These are phyloP conservation scores for Bufo bufo DNA, from an alignment of 2,113 vertebrate species.

Conservation along the genomic window DNA sequence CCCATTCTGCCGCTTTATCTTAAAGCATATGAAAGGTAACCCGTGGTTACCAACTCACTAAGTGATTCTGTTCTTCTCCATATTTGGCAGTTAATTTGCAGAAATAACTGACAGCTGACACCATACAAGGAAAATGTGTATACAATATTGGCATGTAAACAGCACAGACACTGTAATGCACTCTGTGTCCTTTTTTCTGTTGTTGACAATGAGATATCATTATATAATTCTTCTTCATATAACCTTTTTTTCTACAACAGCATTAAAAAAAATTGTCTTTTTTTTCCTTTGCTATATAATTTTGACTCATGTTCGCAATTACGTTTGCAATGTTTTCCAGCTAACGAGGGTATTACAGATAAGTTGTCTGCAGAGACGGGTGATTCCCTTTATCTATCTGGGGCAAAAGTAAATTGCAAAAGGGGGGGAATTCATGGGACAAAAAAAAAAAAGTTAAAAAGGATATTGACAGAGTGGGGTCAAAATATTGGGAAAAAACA, in stretches of 20 bases:
- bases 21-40: conserved; percentile 96
- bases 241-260: conserved; percentile 99
- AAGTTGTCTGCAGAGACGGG: conserved; percentile 77
- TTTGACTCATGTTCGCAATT: conserved; percentile 84
- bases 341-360: conserved; percentile 91
- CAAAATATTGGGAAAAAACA: too few species aligned
- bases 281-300: conserved; percentile 76
- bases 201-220: conserved; percentile 97
- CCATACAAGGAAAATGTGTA: conserved; percentile 89
- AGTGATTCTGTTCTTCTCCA: conserved; percentile 90
- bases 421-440: conserved; percentile 1
- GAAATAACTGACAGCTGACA: conserved; percentile 99
- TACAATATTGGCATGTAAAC: conserved; percentile 99
- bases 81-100: conserved; percentile 98
- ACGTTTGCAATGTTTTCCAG: conserved; percentile 83
- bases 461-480: neutral
- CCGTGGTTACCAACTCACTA: conserved; percentile 93
- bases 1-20: conserved; percentile 95
- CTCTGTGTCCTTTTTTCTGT: conserved; percentile 89
- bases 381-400: conserved; percentile 72
- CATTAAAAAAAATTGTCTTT: conserved; percentile 96
- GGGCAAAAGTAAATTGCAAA: conserved; percentile 75
- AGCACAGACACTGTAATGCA: conserved; percentile 94
- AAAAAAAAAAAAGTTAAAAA: neutral
- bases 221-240: conserved; percentile 96